phyloP scores from a whole-genome alignment of 2,888 invertebrate species.

The Zele albiditarsus region DNA sequence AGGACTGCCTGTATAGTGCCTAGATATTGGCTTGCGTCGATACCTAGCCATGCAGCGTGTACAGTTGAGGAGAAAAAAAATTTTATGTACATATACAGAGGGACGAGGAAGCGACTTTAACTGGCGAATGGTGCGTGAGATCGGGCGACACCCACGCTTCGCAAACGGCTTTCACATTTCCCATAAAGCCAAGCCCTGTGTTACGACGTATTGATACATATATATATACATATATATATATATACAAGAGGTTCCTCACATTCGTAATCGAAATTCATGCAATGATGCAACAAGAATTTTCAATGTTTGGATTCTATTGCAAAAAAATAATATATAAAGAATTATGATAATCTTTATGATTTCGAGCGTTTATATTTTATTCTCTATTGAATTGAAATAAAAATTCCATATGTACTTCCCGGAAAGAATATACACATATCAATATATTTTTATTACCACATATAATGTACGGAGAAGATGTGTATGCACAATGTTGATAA shows the following conservation, averaged over 20 bases:
- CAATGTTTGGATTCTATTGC: background rate
- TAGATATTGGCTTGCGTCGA: background rate
- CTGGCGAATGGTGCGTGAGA: constrained; percentile 61
- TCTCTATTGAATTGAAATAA: no score
- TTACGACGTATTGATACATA: constrained; percentile 21
- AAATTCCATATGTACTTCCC: no score
- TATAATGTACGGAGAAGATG: no score
- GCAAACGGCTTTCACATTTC: constrained; percentile 67
- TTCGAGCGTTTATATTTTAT: no score
- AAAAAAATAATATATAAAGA: background rate
- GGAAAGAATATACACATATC: no score
- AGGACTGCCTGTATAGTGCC: background rate
- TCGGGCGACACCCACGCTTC: constrained; percentile 63
- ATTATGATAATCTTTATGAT: no score
- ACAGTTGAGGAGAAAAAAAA: background rate
- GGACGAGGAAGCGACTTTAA: constrained; percentile 27
- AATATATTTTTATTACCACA: no score
- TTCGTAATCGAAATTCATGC: background rate
- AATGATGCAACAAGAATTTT: background rate
- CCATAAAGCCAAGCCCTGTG: constrained; percentile 57
- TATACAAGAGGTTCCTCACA: background rate
- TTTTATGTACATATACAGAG: background rate
- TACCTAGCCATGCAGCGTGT: background rate
- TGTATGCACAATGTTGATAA: no score
- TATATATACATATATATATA: background rate